Base-by-base conservation (phyloP, 2,888 invertebrate species). In the Idaea dimidiata region DNA sequence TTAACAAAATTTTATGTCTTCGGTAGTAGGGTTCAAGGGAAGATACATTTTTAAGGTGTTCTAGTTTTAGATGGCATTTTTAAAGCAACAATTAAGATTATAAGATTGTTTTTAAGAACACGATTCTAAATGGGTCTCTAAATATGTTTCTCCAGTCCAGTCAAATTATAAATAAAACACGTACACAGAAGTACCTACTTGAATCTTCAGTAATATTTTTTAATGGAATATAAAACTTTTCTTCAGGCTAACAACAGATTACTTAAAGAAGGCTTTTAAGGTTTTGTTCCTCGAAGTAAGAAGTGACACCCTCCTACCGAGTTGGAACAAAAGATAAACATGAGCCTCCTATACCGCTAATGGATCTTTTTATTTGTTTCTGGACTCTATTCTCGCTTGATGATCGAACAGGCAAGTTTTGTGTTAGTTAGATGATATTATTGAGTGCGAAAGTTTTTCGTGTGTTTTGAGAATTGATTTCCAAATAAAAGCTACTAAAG, bases 321-420 rank as follows among this genome's bases (percentile, higher is more conserved):
- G 43, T 43, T 43, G 2, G 2, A 43, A 43, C 43, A 43, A 62
- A 70, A 72, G 68, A 72, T 66, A 67, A 69, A 69, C 69, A 69
- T 64, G 63, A 67, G 68, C 65, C 71, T 69, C 68, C 65, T 61
- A 61, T 60, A 56, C 59, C 62, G 66, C 68, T 74, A 75, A 74
- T 75, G 74, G 72, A 72, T 66, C 69, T 72, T 75, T 74, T 71
- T 73, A 74, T 74, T 76, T 73, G 74, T 74, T 72, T 65, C 59
- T 54, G 58, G 54, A 55, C 65, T 59, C 63, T 59, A 61, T 62
- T 69, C 64, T 62, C 60, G 59, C 61, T 59, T 63, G 65, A 71
- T 72, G 70, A 72, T 71, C 68, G 73, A 70, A 69, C 67, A 56
- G 67, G 59, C 66, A 68, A 72, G 72, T 72, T 71, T 66, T 68